Conservation (phyloP, 2,797 vertebrate genomes). For the Phrynocephalus vlangalii region DNA sequence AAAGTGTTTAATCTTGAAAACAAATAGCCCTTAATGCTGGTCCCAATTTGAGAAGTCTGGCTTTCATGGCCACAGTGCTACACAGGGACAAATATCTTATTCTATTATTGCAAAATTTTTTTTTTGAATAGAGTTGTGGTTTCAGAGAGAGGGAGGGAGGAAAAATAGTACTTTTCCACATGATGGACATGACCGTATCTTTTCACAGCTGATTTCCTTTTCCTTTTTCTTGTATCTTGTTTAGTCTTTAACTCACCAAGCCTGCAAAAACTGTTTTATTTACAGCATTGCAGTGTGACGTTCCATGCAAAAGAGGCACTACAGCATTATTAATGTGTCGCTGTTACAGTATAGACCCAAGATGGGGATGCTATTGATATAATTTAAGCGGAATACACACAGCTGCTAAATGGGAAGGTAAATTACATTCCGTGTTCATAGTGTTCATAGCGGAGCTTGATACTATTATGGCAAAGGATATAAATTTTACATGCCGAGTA, state of each 20-base stretch:
- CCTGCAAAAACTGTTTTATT: conserved; percentile 51
- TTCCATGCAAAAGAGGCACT: conserved; percentile 11
- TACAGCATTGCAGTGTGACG: conserved; percentile 53
- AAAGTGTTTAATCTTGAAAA: not conserved
- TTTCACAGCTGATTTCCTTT: conserved; percentile 49
- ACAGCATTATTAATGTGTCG: conserved; percentile 56
- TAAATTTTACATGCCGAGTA: conserved; percentile 59
- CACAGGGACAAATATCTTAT: not conserved
- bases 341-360: conserved; percentile 52
- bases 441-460: conserved; percentile 51
- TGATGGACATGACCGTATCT: not conserved
- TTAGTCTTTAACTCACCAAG: conserved; percentile 45
- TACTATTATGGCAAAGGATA: conserved; percentile 68
- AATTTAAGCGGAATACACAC: conserved; percentile 57
- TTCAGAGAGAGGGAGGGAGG: not conserved
- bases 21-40: not conserved
- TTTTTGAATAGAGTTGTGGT: not conserved
- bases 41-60: not conserved
- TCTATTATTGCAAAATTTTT: not conserved
- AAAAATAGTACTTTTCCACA: not conserved
- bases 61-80: not conserved
- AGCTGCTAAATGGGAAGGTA: conserved; percentile 61
- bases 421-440: conserved; percentile 60
- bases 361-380: conserved; percentile 55
- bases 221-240: conserved; percentile 54